phyloP scores from a whole-genome alignment of 2,797 vertebrate genomes.

The Pipistrellus kuhlii region DNA sequence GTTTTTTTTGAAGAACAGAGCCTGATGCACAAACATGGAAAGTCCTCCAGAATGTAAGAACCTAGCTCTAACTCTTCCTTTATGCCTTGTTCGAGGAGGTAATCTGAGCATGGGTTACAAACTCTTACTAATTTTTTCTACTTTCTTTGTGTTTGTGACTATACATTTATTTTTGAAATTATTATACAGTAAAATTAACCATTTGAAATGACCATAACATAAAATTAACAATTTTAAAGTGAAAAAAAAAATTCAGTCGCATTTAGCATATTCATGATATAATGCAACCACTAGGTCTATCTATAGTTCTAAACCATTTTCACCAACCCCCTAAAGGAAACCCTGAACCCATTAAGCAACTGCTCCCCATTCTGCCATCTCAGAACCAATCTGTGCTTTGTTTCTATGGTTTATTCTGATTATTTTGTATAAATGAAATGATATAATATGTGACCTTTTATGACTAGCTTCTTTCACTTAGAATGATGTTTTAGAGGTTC shows the following conservation, averaged over 20 bases:
- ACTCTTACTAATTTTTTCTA: background rate
- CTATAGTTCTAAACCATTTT: background rate
- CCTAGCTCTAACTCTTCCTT: background rate
- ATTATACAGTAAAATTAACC: background rate
- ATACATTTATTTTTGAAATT: slow-evolving; percentile 12
- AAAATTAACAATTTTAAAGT: background rate
- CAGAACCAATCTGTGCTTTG: background rate
- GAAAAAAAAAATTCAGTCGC: background rate
- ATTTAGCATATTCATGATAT: background rate
- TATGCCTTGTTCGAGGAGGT: background rate
- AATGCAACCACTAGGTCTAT: background rate
- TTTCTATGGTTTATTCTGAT: background rate
- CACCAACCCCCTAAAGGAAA: background rate
- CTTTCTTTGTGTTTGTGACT: background rate
- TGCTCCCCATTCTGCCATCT: background rate
- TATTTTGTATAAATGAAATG: background rate
- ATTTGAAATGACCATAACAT: too few relatives aligned
- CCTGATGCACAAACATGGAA: background rate
- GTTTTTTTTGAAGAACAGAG: background rate
- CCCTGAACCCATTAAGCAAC: background rate
- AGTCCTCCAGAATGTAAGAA: background rate
- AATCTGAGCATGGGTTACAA: background rate
- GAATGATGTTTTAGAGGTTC: background rate
- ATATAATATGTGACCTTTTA: background rate
- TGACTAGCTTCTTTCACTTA: background rate